Evolutionary conservation across 2,113 vertebrate species (phyloP), one percentile per base, ranked within the genome.

Genomic region (Lycaon pictus): DNA sequence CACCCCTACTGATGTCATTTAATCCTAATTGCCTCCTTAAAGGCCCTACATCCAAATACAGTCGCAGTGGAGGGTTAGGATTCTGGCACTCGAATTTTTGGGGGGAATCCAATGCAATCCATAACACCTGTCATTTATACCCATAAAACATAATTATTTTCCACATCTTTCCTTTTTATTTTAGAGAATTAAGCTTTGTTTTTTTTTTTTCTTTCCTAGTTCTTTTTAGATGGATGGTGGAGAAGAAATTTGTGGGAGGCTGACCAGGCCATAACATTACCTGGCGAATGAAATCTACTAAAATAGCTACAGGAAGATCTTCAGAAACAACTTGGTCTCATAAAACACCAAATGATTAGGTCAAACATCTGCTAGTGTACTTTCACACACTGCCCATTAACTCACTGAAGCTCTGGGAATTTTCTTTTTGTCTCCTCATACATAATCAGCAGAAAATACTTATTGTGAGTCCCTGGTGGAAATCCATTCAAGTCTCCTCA

Each of bases 341-440:
- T 87, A 93, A 90, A 95, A 95, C 35, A 90, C 60, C 60, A 84
- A 71, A 81, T 58, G n/a, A 90, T 22, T 93, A 48, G 80, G 74
- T 60, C 76, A 87, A 96, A 93, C 86, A 93, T 87, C 81, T 90
- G 95, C 60, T 82, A 55, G 74, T 77, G 63, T 48, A 82, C 53
- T 81, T 96, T 37, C 32, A 69, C 25, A 93, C 37, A 63, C 85
- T 37, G 27, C 37, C 19, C 53, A 56, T 20, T 67, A 87, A n/a
- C 25, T 81, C 11, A 37, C 5, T 20, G 62, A 11, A 83, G 60
- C 76, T 62, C 76, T 55, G 88, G 62, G 82, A 88, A 94, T 32
- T 81, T 60, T 69, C 35, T 65, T 48, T 83, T 16, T 71, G 83
- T 87, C 81, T 77, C 32, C 67, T 96, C 51, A 58, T 25, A 72